These are phyloP conservation scores for Herpailurus yagouaroundi DNA, from an alignment of 2,113 vertebrate genomes.

Conservation along the genomic window DNA sequence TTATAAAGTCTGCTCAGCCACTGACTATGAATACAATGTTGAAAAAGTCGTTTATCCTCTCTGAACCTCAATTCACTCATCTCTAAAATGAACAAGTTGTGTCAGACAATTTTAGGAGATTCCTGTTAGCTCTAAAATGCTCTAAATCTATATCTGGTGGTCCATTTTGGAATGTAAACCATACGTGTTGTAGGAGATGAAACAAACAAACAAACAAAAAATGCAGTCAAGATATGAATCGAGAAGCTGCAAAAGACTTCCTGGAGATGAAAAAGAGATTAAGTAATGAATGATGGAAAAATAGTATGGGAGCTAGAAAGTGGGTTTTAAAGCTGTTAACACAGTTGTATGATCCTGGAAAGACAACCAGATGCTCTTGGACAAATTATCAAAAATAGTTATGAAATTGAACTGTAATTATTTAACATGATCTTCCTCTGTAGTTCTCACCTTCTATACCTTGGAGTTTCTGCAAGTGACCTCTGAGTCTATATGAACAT, in stretches of 20 bases:
- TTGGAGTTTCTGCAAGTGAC: neutral
- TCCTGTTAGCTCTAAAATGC: neutral
- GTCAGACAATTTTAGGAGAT: neutral
- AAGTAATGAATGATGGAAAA: neutral
- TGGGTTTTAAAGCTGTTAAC: neutral
- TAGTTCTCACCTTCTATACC: neutral
- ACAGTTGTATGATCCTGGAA: neutral
- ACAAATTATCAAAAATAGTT: neutral
- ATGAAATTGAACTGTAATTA: neutral
- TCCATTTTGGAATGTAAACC: neutral
- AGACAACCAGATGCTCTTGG: neutral
- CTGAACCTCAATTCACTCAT: neutral
- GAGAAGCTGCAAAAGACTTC: neutral
- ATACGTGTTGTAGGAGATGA: neutral
- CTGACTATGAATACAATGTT: neutral
- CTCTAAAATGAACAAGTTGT: neutral
- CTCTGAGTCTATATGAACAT: neutral
- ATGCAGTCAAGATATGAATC: neutral
- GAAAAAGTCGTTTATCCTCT: neutral
- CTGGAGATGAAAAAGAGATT: neutral
- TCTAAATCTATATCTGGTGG: neutral
- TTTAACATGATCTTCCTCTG: neutral
- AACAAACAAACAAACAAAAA: neutral
- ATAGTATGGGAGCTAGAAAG: neutral
- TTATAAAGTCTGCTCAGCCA: neutral